Percentiles rank a stretch among this genome's conserved stretches.
phyloP scores from a whole-genome alignment of 2,888 invertebrate species.

The Pseudococcus longispinus region DNA sequence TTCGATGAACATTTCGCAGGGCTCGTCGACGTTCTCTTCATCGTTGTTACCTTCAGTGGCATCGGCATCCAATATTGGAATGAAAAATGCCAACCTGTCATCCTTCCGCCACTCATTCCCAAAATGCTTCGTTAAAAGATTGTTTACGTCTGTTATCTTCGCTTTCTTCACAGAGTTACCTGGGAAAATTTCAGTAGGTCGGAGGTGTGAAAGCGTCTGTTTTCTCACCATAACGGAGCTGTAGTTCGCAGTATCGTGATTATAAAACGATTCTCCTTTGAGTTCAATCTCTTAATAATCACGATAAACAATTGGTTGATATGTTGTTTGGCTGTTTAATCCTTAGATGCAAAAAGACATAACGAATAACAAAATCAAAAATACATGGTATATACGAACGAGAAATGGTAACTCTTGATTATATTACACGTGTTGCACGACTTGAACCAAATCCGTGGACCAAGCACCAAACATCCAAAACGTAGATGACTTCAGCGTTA shows the following conservation, averaged over 20 bases:
- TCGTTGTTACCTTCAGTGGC: background rate
- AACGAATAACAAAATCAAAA: no score
- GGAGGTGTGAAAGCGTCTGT: background rate
- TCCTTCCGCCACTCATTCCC: background rate
- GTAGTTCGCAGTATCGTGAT: background rate
- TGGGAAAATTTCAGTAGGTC: background rate
- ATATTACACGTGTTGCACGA: no score
- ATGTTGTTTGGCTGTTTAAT: no score
- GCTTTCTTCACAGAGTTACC: background rate
- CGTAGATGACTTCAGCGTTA: no score
- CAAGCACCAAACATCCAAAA: no score
- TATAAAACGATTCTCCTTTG: background rate
- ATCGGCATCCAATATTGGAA: background rate
- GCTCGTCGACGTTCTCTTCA: background rate
- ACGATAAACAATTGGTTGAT: no score
- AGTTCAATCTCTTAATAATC: no score
- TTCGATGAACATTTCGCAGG: background rate
- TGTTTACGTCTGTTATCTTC: slow-evolving; percentile 5
- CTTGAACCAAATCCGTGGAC: no score
- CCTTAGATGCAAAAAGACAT: no score
- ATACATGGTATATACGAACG: no score
- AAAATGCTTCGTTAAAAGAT: background rate
- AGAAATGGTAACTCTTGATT: no score
- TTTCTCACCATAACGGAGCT: background rate
- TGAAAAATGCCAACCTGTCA: background rate